Evolutionary conservation across 2,113 vertebrate species (phyloP), one percentile per base, ranked within the genome.

Genomic region (Paratilapia polleni): DNA sequence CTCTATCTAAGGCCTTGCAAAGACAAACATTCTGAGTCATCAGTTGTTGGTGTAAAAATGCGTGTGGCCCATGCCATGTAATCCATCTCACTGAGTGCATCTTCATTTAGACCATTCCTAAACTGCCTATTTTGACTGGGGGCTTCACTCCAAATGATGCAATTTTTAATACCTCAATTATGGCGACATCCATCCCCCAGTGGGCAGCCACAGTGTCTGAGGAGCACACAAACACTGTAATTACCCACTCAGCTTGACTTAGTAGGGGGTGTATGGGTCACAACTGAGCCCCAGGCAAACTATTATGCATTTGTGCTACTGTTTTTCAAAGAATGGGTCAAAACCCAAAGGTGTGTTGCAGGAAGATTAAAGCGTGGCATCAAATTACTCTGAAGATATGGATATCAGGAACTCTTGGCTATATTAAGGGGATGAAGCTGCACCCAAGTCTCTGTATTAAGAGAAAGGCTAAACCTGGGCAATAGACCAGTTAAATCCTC

Each of bases 231-330:
- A 84, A 88, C 34, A 74, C 87, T 89, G 85, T 94, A 93, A 95
- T 95, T 94, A 95, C 81, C 83, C 81, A 91, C 84, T 93, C 85
- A 84, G 84, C 88, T 90, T 85, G 81, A 80, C 90, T 89, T 84
- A 60, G 80, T 81, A 66, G 89, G 94, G 88, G 93, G 89, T 93
- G 93, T 83, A 13, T 90, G 88, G 93, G 91, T 85, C 91, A 94
- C 54, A 63, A 56, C 66, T 59, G 86, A 80, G 83, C 92, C 82
- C 36, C 56, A 28, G 86, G 89, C 89, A 56, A 19, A 47, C 56
- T 74, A 85, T 90, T 87, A 85, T 84, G 70, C 47, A 88, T 83
- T 64, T 60, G 47, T 76, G 70, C 80, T 11, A 58, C 84, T 82
- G 56, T 84, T 88, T 90, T 90, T 86, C 43, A 84, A 86, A 75